Evolutionary conservation across 2,113 vertebrate genomes (phyloP).

Genomic region (Microtus montanus): DNA sequence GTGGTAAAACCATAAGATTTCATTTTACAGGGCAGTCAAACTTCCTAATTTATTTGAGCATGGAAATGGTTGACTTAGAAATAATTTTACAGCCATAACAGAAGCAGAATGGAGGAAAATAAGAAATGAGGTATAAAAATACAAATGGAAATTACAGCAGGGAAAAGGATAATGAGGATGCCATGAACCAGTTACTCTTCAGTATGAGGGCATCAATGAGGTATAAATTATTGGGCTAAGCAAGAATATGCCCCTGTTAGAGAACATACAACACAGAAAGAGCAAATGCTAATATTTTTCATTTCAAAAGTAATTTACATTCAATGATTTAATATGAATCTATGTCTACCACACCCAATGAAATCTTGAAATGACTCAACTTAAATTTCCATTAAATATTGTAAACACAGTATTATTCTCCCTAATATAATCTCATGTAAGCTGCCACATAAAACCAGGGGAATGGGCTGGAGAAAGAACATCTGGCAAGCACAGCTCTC

Average conservation of each 20-base stretch:
- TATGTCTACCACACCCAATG: neutral
- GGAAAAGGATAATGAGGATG: neutral
- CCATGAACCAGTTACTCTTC: fast-evolving
- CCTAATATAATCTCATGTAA: neutral
- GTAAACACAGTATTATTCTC: neutral
- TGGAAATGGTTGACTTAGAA: neutral
- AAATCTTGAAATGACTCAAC: neutral
- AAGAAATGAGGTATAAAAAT: neutral
- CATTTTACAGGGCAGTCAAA: neutral
- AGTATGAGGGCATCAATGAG: fast-evolving
- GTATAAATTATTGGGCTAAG: neutral
- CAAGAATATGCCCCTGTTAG: neutral
- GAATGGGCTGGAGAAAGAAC: neutral
- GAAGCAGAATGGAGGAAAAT: neutral
- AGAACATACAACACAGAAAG: neutral
- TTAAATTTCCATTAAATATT: neutral
- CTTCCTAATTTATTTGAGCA: neutral
- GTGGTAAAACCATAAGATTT: neutral
- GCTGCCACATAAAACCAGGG: neutral
- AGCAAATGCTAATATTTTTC: neutral
- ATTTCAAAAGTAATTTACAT: neutral
- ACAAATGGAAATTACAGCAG: neutral
- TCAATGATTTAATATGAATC: neutral
- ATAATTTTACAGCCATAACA: neutral
- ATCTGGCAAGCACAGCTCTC: neutral